Evolutionary conservation across 2,888 invertebrate genomes (phyloP).

Genomic region (Aquatica leii): DNA sequence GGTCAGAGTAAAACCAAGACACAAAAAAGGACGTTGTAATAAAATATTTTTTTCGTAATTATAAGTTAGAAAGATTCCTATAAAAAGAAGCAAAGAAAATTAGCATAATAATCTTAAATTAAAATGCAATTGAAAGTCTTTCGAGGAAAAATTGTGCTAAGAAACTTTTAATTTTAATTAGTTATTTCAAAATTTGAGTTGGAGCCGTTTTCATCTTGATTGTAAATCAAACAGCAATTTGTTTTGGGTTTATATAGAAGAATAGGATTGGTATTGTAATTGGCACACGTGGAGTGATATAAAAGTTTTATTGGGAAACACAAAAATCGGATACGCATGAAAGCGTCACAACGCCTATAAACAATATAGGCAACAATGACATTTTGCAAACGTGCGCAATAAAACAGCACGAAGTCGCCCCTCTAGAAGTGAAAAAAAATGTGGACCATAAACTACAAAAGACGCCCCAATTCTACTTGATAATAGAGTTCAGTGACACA

Average conservation of each 20-base stretch:
- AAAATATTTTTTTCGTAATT: too few relatives aligned
- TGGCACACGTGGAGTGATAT: not conserved
- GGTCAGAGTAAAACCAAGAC: too few relatives aligned
- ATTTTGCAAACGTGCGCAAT: slow-evolving; percentile 31
- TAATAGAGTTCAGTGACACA: slow-evolving; percentile 25
- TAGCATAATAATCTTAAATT: too few relatives aligned
- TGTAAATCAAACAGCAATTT: too few relatives aligned
- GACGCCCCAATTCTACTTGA: slow-evolving; percentile 22
- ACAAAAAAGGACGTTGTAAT: too few relatives aligned
- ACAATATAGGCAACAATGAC: slow-evolving; percentile 34
- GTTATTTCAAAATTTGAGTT: not conserved
- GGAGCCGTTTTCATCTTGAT: too few relatives aligned
- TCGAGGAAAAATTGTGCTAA: slow-evolving; percentile 1
- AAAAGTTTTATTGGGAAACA: slow-evolving; percentile 17
- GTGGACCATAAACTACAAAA: slow-evolving; percentile 31
- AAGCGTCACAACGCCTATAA: slow-evolving; percentile 36
- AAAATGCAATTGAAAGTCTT: too few relatives aligned
- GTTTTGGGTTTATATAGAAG: too few relatives aligned
- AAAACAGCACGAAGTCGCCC: slow-evolving; percentile 32
- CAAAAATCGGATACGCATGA: slow-evolving; percentile 21
- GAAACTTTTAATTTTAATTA: too few relatives aligned
- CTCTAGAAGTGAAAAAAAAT: slow-evolving; percentile 27
- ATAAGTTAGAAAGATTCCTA: too few relatives aligned
- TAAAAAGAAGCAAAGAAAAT: too few relatives aligned
- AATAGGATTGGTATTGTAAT: not conserved